phyloP scores from a whole-genome alignment of 1,140 invertebrate species.

The Drosophila melanogaster region DNA sequence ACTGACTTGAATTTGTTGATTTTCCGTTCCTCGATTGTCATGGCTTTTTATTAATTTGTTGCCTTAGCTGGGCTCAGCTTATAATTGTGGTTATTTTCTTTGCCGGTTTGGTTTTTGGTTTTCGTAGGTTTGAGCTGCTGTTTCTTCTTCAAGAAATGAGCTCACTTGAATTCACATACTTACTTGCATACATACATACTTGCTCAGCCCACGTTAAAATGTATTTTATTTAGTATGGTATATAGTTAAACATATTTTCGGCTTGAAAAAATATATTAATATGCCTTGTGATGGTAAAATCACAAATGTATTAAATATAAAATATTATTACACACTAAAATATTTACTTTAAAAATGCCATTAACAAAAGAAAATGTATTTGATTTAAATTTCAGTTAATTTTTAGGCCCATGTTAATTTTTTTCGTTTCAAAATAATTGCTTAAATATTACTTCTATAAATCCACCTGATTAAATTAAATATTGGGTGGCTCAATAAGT shows the following conservation, averaged over 20 bases:
- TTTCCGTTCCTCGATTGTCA: constrained; percentile 22
- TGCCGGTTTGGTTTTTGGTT: constrained; percentile 1
- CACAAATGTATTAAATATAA: no score
- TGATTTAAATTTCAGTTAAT: no score
- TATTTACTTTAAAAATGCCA: no score
- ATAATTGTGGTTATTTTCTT: constrained; percentile 13
- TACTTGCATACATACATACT: no score
- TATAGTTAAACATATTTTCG: neutral
- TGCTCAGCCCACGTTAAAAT: neutral
- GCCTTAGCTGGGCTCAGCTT: constrained; percentile 29
- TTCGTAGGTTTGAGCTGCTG: constrained; percentile 9
- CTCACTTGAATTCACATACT: neutral
- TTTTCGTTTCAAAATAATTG: no score
- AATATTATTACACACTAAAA: no score
- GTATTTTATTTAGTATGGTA: neutral
- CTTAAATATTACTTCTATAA: no score
- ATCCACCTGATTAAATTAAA: neutral
- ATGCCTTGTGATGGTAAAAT: no score
- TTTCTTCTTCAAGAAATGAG: constrained; percentile 5
- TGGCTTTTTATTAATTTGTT: constrained; percentile 46
- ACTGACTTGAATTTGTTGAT: constrained; percentile 8
- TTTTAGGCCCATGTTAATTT: no score
- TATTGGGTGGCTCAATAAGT: neutral
- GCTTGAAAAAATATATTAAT: no score
- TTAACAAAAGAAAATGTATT: neutral